Conservation (phyloP, 2,797 vertebrate species). For the Pteropus rufus region DNA sequence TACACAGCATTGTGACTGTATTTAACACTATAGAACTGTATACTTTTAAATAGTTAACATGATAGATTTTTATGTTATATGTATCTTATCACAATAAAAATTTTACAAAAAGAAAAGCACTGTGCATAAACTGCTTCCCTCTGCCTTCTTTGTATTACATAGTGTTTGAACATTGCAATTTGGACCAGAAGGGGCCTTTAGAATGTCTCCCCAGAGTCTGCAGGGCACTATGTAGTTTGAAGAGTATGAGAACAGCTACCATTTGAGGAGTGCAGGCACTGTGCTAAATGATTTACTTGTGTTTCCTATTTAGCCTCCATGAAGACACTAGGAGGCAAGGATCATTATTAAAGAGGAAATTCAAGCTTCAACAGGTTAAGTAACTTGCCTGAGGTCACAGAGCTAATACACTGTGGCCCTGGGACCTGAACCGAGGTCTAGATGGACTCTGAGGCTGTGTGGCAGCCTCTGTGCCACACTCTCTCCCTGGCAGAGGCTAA, state of each 20-base stretch:
- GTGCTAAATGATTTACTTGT: neutral
- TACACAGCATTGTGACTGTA: neutral
- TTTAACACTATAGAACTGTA: neutral
- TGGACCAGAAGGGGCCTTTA: neutral
- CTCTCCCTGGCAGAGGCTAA: neutral
- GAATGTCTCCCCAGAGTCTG: neutral
- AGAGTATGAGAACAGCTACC: neutral
- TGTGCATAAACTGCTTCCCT: neutral
- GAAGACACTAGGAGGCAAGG: neutral
- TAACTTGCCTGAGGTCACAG: neutral
- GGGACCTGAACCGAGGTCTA: neutral
- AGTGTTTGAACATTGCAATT: neutral
- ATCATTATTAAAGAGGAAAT: neutral
- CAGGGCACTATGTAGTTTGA: neutral
- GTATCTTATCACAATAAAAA: neutral
- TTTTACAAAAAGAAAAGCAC: neutral
- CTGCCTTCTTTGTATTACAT: neutral
- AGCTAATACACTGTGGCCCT: neutral
- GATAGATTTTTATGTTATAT: neutral
- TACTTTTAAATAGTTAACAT: neutral
- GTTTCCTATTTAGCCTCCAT: neutral
- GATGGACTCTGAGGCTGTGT: neutral
- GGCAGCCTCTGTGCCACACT: neutral
- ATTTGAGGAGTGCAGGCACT: neutral
- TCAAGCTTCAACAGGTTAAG: neutral